A percentile compares a stretch with the other conserved stretches of the same genome.
Evolutionary conservation across 2,113 vertebrate genomes (phyloP).

Genomic region (Sorex araneus): DNA sequence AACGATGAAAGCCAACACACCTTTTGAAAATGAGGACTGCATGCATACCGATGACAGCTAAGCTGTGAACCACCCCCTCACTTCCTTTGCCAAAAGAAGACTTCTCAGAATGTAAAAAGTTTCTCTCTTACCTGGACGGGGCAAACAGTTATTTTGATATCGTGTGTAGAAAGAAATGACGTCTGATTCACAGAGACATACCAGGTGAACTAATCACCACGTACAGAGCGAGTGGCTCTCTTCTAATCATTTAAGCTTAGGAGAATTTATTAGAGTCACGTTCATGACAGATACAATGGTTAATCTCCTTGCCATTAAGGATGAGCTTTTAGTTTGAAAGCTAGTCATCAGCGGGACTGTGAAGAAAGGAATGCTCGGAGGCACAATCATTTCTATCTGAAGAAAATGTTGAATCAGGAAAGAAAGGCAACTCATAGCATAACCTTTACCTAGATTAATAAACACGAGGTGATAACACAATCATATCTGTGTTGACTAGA

Average conservation of each 20-base stretch:
- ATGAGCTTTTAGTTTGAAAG: conserved; percentile 71
- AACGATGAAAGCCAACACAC: conserved; percentile 85
- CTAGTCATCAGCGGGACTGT: conserved; percentile 68
- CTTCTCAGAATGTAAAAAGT: conserved; percentile 63
- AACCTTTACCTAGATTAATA: not conserved
- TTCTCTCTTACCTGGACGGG: conserved; percentile 73
- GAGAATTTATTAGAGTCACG: conserved; percentile 50
- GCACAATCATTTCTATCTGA: not conserved
- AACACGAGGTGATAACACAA: not conserved
- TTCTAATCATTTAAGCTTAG: conserved; percentile 66
- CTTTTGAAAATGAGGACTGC: conserved; percentile 78
- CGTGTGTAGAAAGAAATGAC: conserved; percentile 65
- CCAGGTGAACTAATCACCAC: conserved; percentile 66
- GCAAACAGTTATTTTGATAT: conserved; percentile 68
- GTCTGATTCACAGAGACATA: conserved; percentile 1
- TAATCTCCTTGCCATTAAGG: conserved; percentile 64
- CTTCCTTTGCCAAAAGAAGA: conserved; percentile 75
- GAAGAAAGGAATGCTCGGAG: conserved; percentile 62
- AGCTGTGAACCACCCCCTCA: conserved; percentile 59
- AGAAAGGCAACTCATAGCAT: conserved; percentile 6
- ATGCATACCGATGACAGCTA: conserved; percentile 77
- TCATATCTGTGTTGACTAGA: not conserved
- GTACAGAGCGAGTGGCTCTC: conserved; percentile 61
- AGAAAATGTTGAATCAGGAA: conserved; percentile 46
- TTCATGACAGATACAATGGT: conserved; percentile 56